Conservation (phyloP, 2,888 invertebrate genomes). For the Octonoba sinensis region DNA sequence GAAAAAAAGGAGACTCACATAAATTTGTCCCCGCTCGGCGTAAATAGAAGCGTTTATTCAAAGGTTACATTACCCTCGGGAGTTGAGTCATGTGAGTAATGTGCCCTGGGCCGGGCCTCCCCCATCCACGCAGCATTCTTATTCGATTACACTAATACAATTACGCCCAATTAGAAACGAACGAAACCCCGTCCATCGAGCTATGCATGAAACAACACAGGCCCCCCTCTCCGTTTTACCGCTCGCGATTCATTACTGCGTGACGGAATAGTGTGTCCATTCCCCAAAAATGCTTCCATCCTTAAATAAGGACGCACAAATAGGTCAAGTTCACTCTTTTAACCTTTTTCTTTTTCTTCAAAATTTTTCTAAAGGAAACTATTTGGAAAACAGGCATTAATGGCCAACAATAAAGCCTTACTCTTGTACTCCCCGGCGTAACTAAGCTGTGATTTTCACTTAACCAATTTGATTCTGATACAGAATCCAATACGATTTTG, state of each 20-base stretch:
- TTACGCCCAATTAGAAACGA: conserved; percentile 20
- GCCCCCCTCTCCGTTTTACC: not conserved
- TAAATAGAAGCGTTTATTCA: conserved; percentile 11
- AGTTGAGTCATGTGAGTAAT: conserved; percentile 21
- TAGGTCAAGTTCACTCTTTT: too few species aligned
- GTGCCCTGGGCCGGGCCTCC: not conserved
- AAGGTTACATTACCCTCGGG: conserved; percentile 3
- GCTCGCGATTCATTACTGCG: not conserved
- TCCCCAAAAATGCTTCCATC: too few species aligned
- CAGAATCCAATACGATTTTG: too few species aligned
- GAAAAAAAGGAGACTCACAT: not conserved
- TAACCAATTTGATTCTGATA: too few species aligned
- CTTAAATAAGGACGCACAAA: too few species aligned
- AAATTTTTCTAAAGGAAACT: too few species aligned
- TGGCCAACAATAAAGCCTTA: too few species aligned
- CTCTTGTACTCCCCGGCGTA: too few species aligned
- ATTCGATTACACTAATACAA: conserved; percentile 25
- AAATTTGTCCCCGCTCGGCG: not conserved
- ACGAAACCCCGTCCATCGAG: conserved; percentile 5
- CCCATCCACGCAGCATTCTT: not conserved
- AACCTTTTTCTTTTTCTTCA: too few species aligned
- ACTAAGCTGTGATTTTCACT: too few species aligned
- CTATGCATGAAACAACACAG: conserved; percentile 13
- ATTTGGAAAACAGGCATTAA: too few species aligned
- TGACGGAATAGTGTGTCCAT: too few species aligned